Evolutionary conservation across 2,888 invertebrate species (phyloP).

Genomic region (Synergus umbraculus): DNA sequence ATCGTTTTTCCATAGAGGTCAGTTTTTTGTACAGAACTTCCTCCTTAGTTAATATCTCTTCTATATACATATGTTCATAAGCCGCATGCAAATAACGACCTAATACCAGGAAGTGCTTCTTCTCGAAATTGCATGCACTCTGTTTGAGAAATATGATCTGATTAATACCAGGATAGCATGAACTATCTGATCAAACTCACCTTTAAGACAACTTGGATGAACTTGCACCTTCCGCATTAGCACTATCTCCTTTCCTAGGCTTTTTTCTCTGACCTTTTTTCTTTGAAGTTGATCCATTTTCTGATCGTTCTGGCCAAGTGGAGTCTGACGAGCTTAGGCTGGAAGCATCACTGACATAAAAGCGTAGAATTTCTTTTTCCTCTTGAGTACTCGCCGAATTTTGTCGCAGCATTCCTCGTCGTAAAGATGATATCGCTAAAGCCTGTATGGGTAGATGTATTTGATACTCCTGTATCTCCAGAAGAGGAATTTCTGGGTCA

Average conservation of each 20-base stretch:
- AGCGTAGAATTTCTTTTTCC: conserved; percentile 11
- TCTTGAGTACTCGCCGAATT: not conserved
- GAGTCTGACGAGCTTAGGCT: not conserved
- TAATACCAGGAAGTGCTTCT: not conserved
- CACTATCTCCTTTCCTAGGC: not conserved
- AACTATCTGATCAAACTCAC: conserved; percentile 11
- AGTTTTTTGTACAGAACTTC: not conserved
- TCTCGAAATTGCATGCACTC: not conserved
- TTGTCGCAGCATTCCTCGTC: not conserved
- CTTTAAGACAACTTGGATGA: not conserved
- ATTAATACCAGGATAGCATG: not conserved
- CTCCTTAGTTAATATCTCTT: not conserved
- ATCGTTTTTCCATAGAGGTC: not conserved
- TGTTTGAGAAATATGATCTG: not conserved
- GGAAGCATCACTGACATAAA: conserved; percentile 1
- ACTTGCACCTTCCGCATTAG: not conserved
- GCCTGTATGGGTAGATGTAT: conserved; percentile 55
- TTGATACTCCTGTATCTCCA: conserved; percentile 49
- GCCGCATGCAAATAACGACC: not conserved
- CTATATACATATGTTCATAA: not conserved
- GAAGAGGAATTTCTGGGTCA: not conserved
- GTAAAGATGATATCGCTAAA: conserved; percentile 41
- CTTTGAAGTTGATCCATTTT: not conserved
- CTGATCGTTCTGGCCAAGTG: not conserved
- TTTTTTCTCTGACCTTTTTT: not conserved